Base-by-base conservation (phyloP, 2,113 vertebrate species). In the Nothoprocta pentlandii region DNA sequence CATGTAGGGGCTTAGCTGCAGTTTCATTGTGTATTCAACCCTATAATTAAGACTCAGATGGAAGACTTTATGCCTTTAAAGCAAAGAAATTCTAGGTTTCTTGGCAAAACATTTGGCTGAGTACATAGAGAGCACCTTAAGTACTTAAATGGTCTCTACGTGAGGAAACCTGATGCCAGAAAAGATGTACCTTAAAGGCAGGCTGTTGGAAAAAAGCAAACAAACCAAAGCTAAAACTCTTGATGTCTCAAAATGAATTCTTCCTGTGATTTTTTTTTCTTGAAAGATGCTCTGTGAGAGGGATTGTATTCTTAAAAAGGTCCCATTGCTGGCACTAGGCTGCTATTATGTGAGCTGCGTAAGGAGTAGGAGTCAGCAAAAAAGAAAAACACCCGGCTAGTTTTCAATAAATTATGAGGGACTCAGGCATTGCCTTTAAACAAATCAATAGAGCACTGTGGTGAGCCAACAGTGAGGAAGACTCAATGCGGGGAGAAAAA, bases 1-100 rank as follows among this genome's bases (percentile, higher is more conserved):
- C 97, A 95, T 97, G 97, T 98, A 96, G 96, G 83, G 97, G 86
- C 97, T 97, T 95, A 97, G 96, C 95, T 95, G 91, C 77, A 88
- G 88, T 95, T 97, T 96, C 97, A 97, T 96, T 97, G 96, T 96
- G 93, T 95, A 93, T 94, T 97, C 94, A 98, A 96, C 97, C 97
- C 97, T 97, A 67, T 97, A 97, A 98, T 97, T 98, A 98, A 95
- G 95, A 93, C 69, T 95, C 91, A 94, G 92, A 97, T 91, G 94
- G 96, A 97, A 97, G 94, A 95, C 91, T 95, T 83, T 92, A 96
- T 96, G 96, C 96, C 95, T 97, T 94, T 94, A 95, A 97, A 98
- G 95, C 89, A 95, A 90, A 96, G 94, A 97, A 96, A 97, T 96
- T 95, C 94, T 94, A 94, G 94, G 93, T 97, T 97, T 96, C 92